Evolutionary conservation across 2,797 vertebrate genomes (phyloP), one percentile per base, ranked within the genome.

Genomic region (Corythornis leucogaster): DNA sequence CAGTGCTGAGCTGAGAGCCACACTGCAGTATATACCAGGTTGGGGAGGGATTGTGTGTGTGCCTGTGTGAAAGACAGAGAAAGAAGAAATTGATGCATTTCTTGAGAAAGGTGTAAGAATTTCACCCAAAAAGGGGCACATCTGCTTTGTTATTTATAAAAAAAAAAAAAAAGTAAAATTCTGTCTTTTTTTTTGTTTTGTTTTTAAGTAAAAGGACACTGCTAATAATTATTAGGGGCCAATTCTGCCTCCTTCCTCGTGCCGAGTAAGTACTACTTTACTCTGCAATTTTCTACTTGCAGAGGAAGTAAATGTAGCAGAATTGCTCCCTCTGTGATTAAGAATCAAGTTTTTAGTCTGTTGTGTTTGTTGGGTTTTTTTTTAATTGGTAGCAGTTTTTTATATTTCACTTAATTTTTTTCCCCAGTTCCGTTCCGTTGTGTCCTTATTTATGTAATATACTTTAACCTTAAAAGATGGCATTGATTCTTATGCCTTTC

Each of bases 391-490:
- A 98, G 97, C 25, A 25, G 85, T 97, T 97, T 98, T 98, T 98
- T 98, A 98, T 98, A 98, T 98, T 97, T 97, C 93, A 97, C 92
- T 95, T 97, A 90, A 96, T 97, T 98, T 97, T 87, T 91, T 22
- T 9, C 80, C 93, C 92, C 95, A 40, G 96, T 98, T 97, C 87
- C 54, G 30, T 98, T 98, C 96, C 91, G 76, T 98, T 97, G 96
- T 98, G 98, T 98, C 97, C 98, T 98, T 98, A 98, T 99, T 99
- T 98, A 99, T 99, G 99, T 99, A 99, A 98, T 98, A 97, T 98
- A 98, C 98, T 98, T 99, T 99, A 98, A 98, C 97, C 95, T 98
- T 98, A 98, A 94, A 98, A 98, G 68, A 97, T 35, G 98, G 98
- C 98, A 98, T 98, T 98, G 97, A 98, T 98, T 98, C 96, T 97